Evolutionary conservation across 2,888 invertebrate species (phyloP).

Genomic region (Drosophila basisetae): DNA sequence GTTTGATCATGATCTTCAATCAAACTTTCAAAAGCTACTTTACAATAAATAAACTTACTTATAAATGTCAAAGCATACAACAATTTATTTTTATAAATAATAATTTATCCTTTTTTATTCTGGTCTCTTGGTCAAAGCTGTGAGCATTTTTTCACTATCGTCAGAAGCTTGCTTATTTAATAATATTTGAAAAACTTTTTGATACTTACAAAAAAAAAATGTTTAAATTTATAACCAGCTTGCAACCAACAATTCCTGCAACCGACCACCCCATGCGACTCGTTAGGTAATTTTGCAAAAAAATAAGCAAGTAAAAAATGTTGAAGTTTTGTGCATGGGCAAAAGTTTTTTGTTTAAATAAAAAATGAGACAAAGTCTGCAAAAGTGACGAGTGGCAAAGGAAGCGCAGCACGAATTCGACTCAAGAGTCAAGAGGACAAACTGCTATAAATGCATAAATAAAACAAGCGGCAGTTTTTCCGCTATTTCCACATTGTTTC

Average conservation of each 20-base stretch:
- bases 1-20: not conserved
- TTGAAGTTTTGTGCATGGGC: conserved; percentile 57
- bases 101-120: conserved; percentile 2
- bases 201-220: conserved; percentile 43
- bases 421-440: conserved; percentile 53
- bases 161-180: conserved; percentile 55
- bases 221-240: conserved; percentile 55
- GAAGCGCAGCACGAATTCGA: conserved; percentile 53
- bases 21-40: not conserved
- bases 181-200: conserved; percentile 63
- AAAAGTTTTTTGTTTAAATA: conserved; percentile 69
- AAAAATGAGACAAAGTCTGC: conserved; percentile 72
- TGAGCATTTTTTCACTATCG: conserved; percentile 9
- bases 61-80: conserved; percentile 9
- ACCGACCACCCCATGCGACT: conserved; percentile 30
- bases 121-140: conserved; percentile 10
- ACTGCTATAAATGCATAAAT: conserved; percentile 62
- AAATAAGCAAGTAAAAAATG: conserved; percentile 22
- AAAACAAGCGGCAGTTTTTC: conserved; percentile 71
- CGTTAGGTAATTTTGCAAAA: conserved; percentile 57
- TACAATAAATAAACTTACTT: not conserved
- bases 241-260: conserved; percentile 22
- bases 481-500: conserved; percentile 68
- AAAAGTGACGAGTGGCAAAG: conserved; percentile 65
- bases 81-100: conserved; percentile 9